Base-by-base conservation (phyloP, 2,888 invertebrate species). In the Drosophila kambysellisi region DNA sequence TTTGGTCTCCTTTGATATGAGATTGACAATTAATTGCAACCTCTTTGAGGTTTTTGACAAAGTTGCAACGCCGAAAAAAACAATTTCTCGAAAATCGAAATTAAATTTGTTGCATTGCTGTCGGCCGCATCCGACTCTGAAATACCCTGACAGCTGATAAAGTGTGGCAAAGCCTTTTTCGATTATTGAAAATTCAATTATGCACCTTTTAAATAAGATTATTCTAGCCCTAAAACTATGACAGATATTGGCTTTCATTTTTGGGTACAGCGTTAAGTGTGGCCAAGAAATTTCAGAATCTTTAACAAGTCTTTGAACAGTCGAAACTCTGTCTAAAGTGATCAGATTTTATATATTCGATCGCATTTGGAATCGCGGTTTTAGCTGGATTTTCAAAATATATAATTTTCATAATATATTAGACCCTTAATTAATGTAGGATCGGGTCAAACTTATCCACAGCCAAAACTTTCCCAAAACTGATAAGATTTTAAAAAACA, bases 21-120 rank as follows among this genome's bases (percentile, higher is more conserved):
- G 43, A 9, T 68, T 67, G 39, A 33, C 60, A 81, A 76, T 82
- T 82, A 69, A 80, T 83, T 73, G 62, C 48, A 12, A 15, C 32
- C 32, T 30, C 50, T 67, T 29, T 32, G 61, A 56, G 56, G 43
- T 70, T 66, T 70, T 73, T 68, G 68, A 70, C 70, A 73, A 76
- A 80, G 39, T 70, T 67, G n/a, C 29, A 30, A 37, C 33, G 35
- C 43, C 39, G n/a, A 41, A 63, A 46, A 54, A 70, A 78, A 60
- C 39, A 68, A 59, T 60, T 60, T 58, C 51, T 54, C 51, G 50
- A 67, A 43, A 30, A 72, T 56, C 9, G 43, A 61, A 48, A 20
- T 46, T 41, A 25, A 20, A 60, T n/a, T n/a, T n/a, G n/a, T n/a
- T n/a, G n/a, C 5, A 41, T 41, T 41, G n/a, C 9, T 41, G 9